A percentile compares a stretch with the other conserved stretches of the same genome.
Conservation (phyloP, 2,113 vertebrate species). For the Haemorhous mexicanus region DNA sequence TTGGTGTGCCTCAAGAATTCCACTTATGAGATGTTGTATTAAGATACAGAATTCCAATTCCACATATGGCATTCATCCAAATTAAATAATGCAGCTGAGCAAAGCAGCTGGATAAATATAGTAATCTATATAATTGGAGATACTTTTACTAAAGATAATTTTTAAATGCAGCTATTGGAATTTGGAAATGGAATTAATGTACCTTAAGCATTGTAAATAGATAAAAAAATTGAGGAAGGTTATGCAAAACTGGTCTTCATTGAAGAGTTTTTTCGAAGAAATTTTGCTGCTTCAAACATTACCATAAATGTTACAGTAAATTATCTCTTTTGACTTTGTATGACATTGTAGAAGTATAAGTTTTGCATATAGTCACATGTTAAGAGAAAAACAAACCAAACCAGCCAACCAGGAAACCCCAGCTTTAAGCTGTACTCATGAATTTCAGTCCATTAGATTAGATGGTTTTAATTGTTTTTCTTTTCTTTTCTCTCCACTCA, state of each 20-base stretch:
- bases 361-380: neutral
- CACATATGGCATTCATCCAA: neutral
- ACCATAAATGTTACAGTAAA: neutral
- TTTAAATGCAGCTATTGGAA: neutral
- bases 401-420: fast-evolving
- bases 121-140: neutral
- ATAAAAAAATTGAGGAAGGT: neutral
- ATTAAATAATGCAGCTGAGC: neutral
- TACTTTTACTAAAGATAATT: neutral
- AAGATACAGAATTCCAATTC: conserved; percentile 26
- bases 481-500: neutral
- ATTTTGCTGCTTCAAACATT: neutral
- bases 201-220: neutral
- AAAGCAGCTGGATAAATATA: neutral
- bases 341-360: neutral
- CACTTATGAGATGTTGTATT: neutral
- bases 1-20: neutral
- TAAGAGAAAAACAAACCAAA: neutral
- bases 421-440: neutral
- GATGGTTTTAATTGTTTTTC: neutral
- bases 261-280: neutral
- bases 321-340: neutral
- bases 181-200: neutral
- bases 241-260: neutral
- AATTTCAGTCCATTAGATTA: fast-evolving